Base-by-base conservation (phyloP, 92 coral and sea anemone species). In the Parazoanthus swiftii region DNA sequence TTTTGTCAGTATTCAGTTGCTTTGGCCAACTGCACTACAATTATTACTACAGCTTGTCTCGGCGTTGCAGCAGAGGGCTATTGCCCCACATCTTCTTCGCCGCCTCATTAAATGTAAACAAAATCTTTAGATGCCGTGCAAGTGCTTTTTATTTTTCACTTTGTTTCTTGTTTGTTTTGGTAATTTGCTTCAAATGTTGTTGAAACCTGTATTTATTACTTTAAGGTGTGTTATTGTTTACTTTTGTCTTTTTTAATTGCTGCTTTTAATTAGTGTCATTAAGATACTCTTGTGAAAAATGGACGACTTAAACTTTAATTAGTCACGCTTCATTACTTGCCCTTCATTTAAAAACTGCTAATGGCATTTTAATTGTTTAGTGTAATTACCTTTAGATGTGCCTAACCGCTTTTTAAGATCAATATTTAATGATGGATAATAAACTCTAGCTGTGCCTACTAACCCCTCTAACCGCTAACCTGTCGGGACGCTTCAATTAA, bases 381-480 rank as follows among this genome's bases (percentile, higher is more conserved):
- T 51, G 51, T 54, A 76, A 76, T 71, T 54, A 16, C 65, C 54
- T n/a, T n/a, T 54, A 74, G 26, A 56, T 80, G 4, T 29, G 16
- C 42, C 78, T 71, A 18, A 50, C 78, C 59, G 42, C 42, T 25
- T 10, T 18, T 15, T 33, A 48, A 46, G 46, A 25, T 14, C 46
- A 48, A 37, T 58, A 18, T 81, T 76, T 81, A 81, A 81, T 81
- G 6, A 23, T 20, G 13, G 25, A 4, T 81, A 81, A 33, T 71
- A 26, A 84, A 33, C 21, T 5, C 46, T 6, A 43, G 79, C 79
- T 84, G 87, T 51, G 46, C 5, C 5, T 15, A 46, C 26, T 84
- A 20, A 73, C 44, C 86, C 26, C 36, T 16, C 79, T 84, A 84
- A 84, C 87, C 79, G 25, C 79, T 71, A 84, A 84, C 87, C 66